These are phyloP conservation scores for Ceratina japonica DNA, from an alignment of 1,140 invertebrate species.

Conservation along the genomic window DNA sequence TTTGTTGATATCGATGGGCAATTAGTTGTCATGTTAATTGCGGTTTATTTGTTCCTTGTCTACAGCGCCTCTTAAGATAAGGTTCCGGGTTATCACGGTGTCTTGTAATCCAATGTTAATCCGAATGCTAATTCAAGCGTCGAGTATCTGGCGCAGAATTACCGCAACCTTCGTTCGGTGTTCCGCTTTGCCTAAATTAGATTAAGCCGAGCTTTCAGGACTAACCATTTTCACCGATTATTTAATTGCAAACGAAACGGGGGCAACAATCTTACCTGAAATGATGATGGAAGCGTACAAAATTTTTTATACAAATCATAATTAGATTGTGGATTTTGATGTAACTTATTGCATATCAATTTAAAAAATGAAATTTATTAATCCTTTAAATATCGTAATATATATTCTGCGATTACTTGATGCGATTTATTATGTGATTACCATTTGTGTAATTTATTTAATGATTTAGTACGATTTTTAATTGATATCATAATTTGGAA, in stretches of 20 bases:
- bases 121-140: conserved; percentile 33
- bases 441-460: too few species aligned
- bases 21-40: conserved; percentile 32
- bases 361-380: too few species aligned
- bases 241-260: not conserved
- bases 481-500: too few species aligned
- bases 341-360: too few species aligned
- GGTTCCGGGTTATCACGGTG: not conserved
- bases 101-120: conserved; percentile 34
- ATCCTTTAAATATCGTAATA: too few species aligned
- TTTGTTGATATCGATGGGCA: not conserved
- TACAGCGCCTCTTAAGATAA: not conserved
- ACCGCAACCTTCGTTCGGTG: not conserved
- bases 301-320: too few species aligned
- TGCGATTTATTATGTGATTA: too few species aligned
- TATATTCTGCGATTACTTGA: too few species aligned
- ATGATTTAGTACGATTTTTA: too few species aligned
- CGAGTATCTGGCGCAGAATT: conserved; percentile 16
- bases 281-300: too few species aligned
- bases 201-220: not conserved
- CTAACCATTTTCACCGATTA: not conserved
- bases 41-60: conserved; percentile 11
- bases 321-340: too few species aligned
- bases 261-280: too few species aligned
- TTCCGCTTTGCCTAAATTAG: conserved; percentile 1